Percentiles rank a stretch among this genome's conserved stretches.
Evolutionary conservation across 30 jellyfish, hydroid and myxozoan species (phyloP).

Genomic region (Haliclystus octoradiatus): DNA sequence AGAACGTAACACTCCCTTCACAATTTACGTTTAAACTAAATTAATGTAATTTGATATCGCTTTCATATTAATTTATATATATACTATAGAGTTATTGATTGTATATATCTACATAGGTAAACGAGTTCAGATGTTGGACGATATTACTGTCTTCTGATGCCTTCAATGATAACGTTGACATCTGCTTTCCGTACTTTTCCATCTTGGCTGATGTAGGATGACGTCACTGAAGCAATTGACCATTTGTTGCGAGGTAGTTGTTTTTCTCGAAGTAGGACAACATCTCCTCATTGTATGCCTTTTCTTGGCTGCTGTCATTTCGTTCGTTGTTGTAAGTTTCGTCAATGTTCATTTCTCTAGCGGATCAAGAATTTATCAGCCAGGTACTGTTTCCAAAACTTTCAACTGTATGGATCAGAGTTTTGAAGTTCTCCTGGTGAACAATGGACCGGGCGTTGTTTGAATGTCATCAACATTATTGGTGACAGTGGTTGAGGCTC

Average conservation of each 20-base stretch:
- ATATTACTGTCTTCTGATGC: background rate
- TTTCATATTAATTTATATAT: too few relatives aligned
- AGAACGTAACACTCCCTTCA: background rate
- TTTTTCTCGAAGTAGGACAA: constrained; percentile 9
- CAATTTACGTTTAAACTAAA: background rate
- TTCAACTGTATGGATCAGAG: constrained; percentile 12
- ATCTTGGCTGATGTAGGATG: background rate
- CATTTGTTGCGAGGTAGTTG: background rate
- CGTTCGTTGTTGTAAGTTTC: constrained; percentile 1
- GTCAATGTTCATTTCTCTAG: constrained; percentile 21
- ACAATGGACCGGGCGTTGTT: constrained; percentile 14
- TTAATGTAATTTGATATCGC: background rate
- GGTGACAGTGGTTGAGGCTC: constrained; percentile 14
- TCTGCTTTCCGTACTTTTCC: background rate
- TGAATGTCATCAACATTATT: constrained; percentile 12
- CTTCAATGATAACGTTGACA: background rate
- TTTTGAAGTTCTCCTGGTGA: constrained; percentile 18
- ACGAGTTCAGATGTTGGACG: background rate
- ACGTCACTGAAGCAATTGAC: background rate
- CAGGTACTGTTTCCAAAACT: constrained; percentile 20
- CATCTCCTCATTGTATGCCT: constrained; percentile 11
- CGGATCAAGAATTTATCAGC: constrained; percentile 12
- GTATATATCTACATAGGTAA: background rate
- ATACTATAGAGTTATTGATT: background rate
- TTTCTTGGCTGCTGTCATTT: constrained; percentile 5